Percentiles rank a stretch among this genome's conserved stretches.
Evolutionary conservation across 2,888 invertebrate genomes (phyloP).

Genomic region (Stenotaenia linearis): DNA sequence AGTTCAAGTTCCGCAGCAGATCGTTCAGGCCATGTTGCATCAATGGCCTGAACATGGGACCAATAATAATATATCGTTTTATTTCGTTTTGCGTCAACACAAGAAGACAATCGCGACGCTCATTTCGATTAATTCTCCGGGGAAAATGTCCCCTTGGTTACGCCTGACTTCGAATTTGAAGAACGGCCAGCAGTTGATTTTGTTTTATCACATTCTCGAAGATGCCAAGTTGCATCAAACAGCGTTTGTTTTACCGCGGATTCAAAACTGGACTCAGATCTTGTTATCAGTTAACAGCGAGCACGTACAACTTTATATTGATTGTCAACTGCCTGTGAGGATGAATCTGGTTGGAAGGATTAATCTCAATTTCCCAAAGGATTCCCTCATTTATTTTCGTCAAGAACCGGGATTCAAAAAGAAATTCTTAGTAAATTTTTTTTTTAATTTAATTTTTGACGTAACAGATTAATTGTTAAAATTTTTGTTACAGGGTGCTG

Average conservation of each 20-base stretch:
- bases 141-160: slow-evolving; percentile 35
- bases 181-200: slow-evolving; percentile 28
- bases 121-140: slow-evolving; percentile 34
- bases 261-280: slow-evolving; percentile 33
- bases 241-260: slow-evolving; percentile 24
- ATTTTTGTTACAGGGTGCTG: slow-evolving; percentile 7
- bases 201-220: slow-evolving; percentile 31
- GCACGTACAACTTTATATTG: slow-evolving; percentile 1
- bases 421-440: slow-evolving; percentile 33
- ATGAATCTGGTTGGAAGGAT: slow-evolving; percentile 31
- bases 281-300: neutral
- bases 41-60: neutral
- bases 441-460: neutral
- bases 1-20: slow-evolving; percentile 30
- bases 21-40: neutral
- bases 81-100: slow-evolving; percentile 32
- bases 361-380: slow-evolving; percentile 31
- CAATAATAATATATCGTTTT: neutral
- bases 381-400: slow-evolving; percentile 35
- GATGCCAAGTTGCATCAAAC: slow-evolving; percentile 33
- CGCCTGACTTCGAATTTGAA: slow-evolving; percentile 34
- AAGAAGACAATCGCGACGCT: slow-evolving; percentile 35
- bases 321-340: slow-evolving; percentile 21
- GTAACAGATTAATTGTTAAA: neutral
- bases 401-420: slow-evolving; percentile 36